These are phyloP conservation scores for Lycaon pictus DNA, from an alignment of 2,113 vertebrate genomes.

Conservation along the genomic window DNA sequence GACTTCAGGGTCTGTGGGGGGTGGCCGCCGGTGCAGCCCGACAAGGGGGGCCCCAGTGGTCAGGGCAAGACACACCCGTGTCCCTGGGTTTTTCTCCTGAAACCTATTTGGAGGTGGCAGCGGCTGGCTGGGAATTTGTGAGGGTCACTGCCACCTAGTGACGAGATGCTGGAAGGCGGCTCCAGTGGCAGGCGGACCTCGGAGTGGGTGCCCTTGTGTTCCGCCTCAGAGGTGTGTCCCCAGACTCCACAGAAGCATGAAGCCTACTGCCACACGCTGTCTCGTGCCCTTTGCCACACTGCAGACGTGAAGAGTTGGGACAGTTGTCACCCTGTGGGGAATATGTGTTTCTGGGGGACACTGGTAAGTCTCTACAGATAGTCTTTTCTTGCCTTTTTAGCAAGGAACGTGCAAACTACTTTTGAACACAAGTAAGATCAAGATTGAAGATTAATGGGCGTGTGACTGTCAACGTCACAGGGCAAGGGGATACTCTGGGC, in stretches of 20 bases:
- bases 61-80: background rate
- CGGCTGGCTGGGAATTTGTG: constrained; percentile 76
- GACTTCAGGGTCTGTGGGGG: background rate
- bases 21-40: background rate
- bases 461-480: background rate
- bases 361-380: background rate
- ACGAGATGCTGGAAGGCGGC: constrained; percentile 77
- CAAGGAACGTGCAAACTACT: accelerated
- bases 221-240: background rate
- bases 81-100: background rate
- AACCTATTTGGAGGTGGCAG: background rate
- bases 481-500: background rate
- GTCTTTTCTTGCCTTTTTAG: background rate
- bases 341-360: background rate
- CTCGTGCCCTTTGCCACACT: accelerated
- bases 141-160: constrained; percentile 88
- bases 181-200: accelerated
- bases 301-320: background rate
- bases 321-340: background rate
- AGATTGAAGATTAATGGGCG: accelerated
- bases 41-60: too few relatives aligned
- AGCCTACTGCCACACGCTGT: accelerated
- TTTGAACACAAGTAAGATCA: background rate
- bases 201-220: background rate
- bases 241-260: background rate